Percentiles rank a stretch among this genome's conserved stretches.
These are phyloP conservation scores for Villa cingulata DNA, from an alignment of 2,888 invertebrate genomes.

Conservation along the genomic window DNA sequence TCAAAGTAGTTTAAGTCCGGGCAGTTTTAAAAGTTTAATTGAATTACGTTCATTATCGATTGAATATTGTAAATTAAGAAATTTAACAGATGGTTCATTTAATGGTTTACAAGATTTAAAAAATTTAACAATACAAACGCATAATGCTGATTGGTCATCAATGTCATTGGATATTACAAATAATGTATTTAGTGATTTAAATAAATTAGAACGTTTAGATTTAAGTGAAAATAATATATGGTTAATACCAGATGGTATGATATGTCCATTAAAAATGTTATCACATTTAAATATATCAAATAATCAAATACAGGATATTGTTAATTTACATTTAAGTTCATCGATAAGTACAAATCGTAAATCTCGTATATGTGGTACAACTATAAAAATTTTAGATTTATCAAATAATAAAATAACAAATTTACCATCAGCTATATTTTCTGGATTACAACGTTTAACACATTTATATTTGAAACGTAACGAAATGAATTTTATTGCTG, in stretches of 20 bases:
- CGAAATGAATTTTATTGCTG: constrained; percentile 74
- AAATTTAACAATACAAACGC: constrained; percentile 72
- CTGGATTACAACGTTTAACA: constrained; percentile 60
- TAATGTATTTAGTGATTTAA: constrained; percentile 63
- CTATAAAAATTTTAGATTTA: constrained; percentile 66
- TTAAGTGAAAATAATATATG: constrained; percentile 79
- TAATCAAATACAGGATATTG: constrained; percentile 76
- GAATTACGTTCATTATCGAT: constrained; percentile 67
- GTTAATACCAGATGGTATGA: constrained; percentile 73
- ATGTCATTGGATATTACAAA: constrained; percentile 71
- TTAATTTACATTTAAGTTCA: constrained; percentile 72
- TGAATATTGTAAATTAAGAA: constrained; percentile 75
- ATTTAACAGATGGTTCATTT: constrained; percentile 69
- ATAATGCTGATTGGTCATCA: constrained; percentile 73
- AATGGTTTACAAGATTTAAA: constrained; percentile 66
- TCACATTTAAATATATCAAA: constrained; percentile 72
- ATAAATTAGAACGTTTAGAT: constrained; percentile 70
- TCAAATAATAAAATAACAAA: constrained; percentile 74
- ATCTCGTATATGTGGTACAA: constrained; percentile 40
- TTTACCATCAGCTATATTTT: constrained; percentile 69
- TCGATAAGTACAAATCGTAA: constrained; percentile 33
- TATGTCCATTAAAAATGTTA: constrained; percentile 68
- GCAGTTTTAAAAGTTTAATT: constrained; percentile 66
- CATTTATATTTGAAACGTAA: constrained; percentile 75
- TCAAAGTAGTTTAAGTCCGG: constrained; percentile 62